A percentile compares a stretch with the other conserved stretches of the same genome.
Conservation (phyloP, 2,113 vertebrate species). For the Equus quagga region DNA sequence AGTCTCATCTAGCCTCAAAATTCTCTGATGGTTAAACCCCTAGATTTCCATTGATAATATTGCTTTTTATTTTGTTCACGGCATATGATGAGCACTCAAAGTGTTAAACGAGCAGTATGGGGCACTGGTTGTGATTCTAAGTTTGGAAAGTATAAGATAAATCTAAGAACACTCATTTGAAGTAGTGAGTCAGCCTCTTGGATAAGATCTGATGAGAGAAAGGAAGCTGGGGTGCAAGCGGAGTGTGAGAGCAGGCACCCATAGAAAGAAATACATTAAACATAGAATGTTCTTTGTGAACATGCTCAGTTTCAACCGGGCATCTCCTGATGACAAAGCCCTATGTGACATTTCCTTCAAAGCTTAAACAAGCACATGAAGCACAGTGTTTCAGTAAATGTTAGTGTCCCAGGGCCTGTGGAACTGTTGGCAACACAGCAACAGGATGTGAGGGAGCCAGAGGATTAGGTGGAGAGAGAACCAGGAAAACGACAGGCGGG, state of each 20-base stretch:
- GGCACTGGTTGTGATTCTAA: not conserved
- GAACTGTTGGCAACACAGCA: slow-evolving; percentile 50
- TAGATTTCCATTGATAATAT: not conserved
- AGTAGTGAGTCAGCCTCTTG: slow-evolving; percentile 22
- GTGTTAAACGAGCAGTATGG: not conserved
- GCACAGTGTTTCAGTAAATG: not conserved
- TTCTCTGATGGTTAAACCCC: not conserved
- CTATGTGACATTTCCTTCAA: slow-evolving; percentile 24
- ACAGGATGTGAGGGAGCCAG: slow-evolving; percentile 59
- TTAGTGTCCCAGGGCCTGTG: not conserved
- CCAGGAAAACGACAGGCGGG: not conserved
- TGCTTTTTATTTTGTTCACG: not conserved
- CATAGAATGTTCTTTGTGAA: slow-evolving; percentile 36
- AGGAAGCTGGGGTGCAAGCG: not conserved
- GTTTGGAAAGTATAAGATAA: slow-evolving; percentile 1
- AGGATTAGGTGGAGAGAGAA: slow-evolving; percentile 44
- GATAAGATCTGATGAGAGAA: not conserved
- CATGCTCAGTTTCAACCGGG: not conserved
- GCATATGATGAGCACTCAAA: not conserved
- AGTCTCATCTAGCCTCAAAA: not conserved
- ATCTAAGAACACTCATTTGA: not conserved
- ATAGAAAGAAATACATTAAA: slow-evolving; percentile 30
- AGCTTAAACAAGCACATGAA: slow-evolving; percentile 44
- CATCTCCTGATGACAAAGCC: slow-evolving; percentile 45
- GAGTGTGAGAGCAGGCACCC: not conserved